Conservation (phyloP, 2,888 invertebrate genomes). For the Xylota sylvarum region DNA sequence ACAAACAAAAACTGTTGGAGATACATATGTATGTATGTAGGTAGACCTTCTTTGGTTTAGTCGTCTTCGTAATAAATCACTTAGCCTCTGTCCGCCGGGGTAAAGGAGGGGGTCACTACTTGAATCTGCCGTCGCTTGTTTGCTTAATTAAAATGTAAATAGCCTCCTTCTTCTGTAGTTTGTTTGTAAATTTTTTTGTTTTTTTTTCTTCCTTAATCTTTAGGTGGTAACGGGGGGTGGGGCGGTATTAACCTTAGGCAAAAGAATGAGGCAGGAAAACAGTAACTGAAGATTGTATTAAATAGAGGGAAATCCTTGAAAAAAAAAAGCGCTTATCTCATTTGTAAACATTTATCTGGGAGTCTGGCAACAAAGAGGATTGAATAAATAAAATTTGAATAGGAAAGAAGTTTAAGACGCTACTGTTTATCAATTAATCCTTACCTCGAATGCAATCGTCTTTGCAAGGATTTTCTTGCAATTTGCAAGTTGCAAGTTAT, state of each 20-base stretch:
- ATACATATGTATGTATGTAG: neutral
- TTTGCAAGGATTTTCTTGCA: neutral
- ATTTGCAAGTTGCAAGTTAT: no score
- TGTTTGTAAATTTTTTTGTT: constrained; percentile 18
- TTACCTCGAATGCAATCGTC: neutral
- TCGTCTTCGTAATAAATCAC: constrained; percentile 58
- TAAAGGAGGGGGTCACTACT: constrained; percentile 55
- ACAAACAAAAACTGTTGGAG: neutral
- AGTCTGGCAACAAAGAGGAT: constrained; percentile 16
- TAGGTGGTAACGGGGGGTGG: neutral
- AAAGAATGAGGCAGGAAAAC: neutral
- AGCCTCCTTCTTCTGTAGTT: constrained; percentile 34
- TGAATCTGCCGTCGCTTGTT: constrained; percentile 36
- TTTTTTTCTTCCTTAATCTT: neutral
- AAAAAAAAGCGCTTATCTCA: constrained; percentile 34
- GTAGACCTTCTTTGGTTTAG: constrained; percentile 16
- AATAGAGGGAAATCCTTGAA: constrained; percentile 20
- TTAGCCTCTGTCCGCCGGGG: constrained; percentile 43
- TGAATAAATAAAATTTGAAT: constrained; percentile 11
- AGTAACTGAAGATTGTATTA: constrained; percentile 26
- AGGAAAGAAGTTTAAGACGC: neutral
- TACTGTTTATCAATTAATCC: neutral
- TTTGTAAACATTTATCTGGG: constrained; percentile 43
- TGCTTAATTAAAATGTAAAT: constrained; percentile 72
- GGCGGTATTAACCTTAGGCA: neutral